These are phyloP conservation scores for Acrobasis consociella DNA, from an alignment of 2,888 invertebrate species.

Conservation along the genomic window DNA sequence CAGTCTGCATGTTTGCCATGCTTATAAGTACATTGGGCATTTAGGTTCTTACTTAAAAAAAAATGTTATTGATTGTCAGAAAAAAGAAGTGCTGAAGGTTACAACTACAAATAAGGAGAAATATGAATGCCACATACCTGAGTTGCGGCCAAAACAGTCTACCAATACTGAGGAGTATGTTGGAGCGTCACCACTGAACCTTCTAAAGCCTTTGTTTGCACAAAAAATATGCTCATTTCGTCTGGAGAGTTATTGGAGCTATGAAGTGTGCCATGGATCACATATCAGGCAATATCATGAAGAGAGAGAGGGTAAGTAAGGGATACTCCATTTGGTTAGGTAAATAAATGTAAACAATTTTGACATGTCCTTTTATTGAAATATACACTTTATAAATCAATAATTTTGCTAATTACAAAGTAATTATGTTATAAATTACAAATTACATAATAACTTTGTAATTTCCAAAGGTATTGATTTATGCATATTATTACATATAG, in stretches of 20 bases:
- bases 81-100: constrained; percentile 85
- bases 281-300: constrained; percentile 98
- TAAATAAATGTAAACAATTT: no score
- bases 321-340: no score
- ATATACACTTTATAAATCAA: no score
- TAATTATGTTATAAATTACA: no score
- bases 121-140: constrained; percentile 92
- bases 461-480: no score
- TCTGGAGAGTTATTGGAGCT: constrained; percentile 97
- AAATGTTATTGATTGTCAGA: constrained; percentile 19
- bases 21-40: background rate
- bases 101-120: constrained; percentile 90
- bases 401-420: no score
- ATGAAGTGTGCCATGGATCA: constrained; percentile 97
- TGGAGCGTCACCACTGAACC: constrained; percentile 89
- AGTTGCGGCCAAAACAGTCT: constrained; percentile 79
- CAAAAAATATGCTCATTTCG: constrained; percentile 93
- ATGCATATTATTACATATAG: no score
- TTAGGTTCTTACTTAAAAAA: background rate
- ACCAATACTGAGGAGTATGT: constrained; percentile 84
- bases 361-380: no score
- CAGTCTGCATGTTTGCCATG: no score
- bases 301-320: constrained; percentile 91
- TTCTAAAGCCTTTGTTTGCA: constrained; percentile 89
- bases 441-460: no score